phyloP scores from a whole-genome alignment of 2,113 vertebrate species.

The Equus przewalskii region DNA sequence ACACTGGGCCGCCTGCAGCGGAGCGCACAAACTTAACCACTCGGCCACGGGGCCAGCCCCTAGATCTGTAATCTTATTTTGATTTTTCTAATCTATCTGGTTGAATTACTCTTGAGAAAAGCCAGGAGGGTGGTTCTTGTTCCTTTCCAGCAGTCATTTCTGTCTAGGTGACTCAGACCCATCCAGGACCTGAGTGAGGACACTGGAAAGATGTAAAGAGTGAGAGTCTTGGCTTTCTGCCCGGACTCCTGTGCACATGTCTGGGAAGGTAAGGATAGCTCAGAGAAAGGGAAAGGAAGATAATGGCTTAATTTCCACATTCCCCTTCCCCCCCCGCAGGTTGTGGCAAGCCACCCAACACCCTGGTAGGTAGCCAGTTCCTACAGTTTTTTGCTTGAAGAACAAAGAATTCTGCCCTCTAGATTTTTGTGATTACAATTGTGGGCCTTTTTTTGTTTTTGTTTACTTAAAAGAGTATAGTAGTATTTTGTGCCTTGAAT shows the following conservation, averaged over 20 bases:
- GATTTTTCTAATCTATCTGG: background rate
- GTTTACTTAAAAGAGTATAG: background rate
- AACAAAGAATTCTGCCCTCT: background rate
- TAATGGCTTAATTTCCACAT: background rate
- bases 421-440: background rate
- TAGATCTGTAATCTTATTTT: conserved; percentile 21
- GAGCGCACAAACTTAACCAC: too few species aligned
- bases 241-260: background rate
- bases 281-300: background rate
- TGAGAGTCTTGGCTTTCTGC: background rate
- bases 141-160: background rate
- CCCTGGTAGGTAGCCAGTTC: background rate
- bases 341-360: too few species aligned
- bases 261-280: background rate
- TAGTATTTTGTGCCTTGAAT: background rate
- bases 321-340: too few species aligned
- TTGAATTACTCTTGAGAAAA: background rate
- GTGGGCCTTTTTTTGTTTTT: background rate
- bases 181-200: background rate
- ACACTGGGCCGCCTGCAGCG: too few species aligned
- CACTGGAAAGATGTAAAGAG: background rate
- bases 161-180: background rate
- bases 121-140: background rate
- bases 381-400: background rate
- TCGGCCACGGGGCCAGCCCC: background rate